Conservation (phyloP, 2,797 vertebrate genomes). For the Esox lucius region DNA sequence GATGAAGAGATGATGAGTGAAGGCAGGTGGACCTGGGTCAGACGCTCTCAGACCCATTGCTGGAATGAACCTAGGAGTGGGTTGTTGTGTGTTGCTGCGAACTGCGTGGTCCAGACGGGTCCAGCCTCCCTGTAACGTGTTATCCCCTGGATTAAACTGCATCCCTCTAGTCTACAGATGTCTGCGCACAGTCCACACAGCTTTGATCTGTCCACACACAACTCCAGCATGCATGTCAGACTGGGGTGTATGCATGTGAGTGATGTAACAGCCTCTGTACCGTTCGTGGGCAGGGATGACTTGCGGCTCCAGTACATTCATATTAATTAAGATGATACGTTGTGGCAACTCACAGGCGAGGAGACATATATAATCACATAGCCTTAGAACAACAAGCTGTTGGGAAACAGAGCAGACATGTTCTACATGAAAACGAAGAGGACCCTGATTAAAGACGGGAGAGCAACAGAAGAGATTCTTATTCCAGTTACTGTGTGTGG, state of each 20-base stretch:
- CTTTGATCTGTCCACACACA: background rate
- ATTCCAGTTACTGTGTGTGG: background rate
- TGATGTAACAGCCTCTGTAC: constrained; percentile 61
- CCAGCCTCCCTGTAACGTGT: no score
- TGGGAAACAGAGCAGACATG: constrained; percentile 24
- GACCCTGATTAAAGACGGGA: background rate
- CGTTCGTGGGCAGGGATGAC: constrained; percentile 64
- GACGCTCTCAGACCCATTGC: constrained; percentile 47
- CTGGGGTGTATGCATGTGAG: background rate
- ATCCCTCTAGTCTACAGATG: background rate
- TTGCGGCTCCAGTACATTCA: constrained; percentile 59
- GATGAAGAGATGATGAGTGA: constrained; percentile 47
- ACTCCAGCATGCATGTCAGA: constrained; percentile 21
- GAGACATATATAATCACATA: constrained; percentile 57
- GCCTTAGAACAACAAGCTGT: constrained; percentile 56
- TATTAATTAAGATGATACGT: constrained; percentile 70
- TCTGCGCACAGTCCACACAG: background rate
- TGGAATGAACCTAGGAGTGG: constrained; percentile 51
- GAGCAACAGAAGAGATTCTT: constrained; percentile 15
- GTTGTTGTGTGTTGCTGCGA: constrained; percentile 38
- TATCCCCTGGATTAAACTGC: constrained; percentile 19
- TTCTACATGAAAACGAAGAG: constrained; percentile 2
- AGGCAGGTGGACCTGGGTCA: constrained; percentile 41
- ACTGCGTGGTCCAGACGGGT: constrained; percentile 42
- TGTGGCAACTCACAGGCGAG: constrained; percentile 66